Base-by-base conservation (phyloP, 2,113 vertebrate species). In the Upupa epops region DNA sequence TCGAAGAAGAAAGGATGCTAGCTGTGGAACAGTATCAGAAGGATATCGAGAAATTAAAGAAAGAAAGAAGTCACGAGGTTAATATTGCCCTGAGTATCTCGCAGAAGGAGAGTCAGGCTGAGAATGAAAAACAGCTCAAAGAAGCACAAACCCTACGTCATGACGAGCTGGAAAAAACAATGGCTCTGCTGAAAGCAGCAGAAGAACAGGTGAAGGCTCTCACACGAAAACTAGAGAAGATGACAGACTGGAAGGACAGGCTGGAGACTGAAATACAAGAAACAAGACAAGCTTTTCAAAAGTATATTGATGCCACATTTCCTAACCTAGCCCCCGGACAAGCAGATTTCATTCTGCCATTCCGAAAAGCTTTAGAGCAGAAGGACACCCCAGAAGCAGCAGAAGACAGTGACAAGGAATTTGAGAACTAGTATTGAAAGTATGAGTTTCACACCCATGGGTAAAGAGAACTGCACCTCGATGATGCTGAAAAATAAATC, bases 331-430 rank as follows among this genome's bases (percentile, higher is more conserved):
- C 94, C 2, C 95, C 96, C 7, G 97, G 97, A 12, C 96, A 98
- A 29, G 96, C 97, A 15, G 93, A 97, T 94, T 98, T 98, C 75
- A 96, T 97, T 88, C 89, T 98, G 64, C 97, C 97, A 32, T 84
- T 95, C 93, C 96, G 97, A 94, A 95, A 94, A 88, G 69, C 76
- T 79, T 93, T 86, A 83, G 20, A 59, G 70, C 85, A 84, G 42
- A 75, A 46, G 21, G 36, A 74, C 9, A 26, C 13, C 11, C 21
- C 10, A 17, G 64, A 72, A 72, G 82, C 69, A 69, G 12, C 29
- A 48, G 48, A 74, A 26, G 45, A 54, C 31, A 28, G 5, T 78
- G 64, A 70, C n/a, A 40, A 78, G 20, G 25, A 78, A 46, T 68
- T 6, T n/a, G 48, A 58, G 36, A 69, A 37, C 40, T 56, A 24